phyloP scores from a whole-genome alignment of 2,113 vertebrate genomes.

The Ctenomys sociabilis region DNA sequence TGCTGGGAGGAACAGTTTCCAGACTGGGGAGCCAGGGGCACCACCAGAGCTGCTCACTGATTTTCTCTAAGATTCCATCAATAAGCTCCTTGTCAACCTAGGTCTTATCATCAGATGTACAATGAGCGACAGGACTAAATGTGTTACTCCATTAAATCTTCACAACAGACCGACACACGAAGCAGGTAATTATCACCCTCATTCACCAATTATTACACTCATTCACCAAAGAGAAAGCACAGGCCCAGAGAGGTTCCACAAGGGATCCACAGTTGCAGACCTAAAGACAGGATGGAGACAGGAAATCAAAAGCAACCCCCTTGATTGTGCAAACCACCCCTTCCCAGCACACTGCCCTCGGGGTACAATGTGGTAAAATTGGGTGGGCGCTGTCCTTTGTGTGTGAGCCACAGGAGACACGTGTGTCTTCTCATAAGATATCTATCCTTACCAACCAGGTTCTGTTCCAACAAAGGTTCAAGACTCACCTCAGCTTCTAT shows the following conservation, averaged over 20 bases:
- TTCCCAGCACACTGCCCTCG: background rate
- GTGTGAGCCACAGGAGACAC: background rate
- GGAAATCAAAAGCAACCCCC: background rate
- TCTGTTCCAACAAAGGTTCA: background rate
- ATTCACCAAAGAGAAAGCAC: background rate
- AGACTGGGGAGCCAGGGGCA: conserved; percentile 50
- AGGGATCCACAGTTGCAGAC: background rate
- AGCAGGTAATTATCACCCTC: background rate
- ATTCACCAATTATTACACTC: background rate
- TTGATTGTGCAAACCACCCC: background rate
- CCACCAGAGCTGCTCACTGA: background rate
- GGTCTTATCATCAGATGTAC: background rate
- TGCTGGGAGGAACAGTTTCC: background rate
- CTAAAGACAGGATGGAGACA: background rate
- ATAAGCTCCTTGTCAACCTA: conserved; percentile 6
- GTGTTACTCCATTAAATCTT: conserved; percentile 10
- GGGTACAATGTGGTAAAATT: background rate
- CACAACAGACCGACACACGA: background rate
- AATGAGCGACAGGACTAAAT: background rate
- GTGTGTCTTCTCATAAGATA: background rate
- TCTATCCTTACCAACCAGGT: background rate
- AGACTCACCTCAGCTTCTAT: background rate
- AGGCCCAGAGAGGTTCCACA: background rate
- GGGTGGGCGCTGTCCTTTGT: background rate
- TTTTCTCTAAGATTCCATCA: background rate